Conservation (phyloP, 2,888 invertebrate genomes). For the Drosophila prostipennis region DNA sequence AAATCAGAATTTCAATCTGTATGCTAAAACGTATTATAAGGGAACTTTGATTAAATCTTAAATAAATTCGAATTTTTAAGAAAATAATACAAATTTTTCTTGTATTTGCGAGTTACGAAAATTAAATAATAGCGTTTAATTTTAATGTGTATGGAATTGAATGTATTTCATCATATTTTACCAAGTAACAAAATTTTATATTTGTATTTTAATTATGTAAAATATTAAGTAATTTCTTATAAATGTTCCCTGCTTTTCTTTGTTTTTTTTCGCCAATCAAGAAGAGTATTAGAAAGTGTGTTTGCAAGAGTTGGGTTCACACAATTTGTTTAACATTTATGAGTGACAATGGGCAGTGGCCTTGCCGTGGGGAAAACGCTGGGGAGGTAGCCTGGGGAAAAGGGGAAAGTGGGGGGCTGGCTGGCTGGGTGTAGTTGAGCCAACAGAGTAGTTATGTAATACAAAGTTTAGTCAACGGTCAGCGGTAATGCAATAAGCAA, state of each 20-base stretch:
- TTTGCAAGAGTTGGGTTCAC: not conserved
- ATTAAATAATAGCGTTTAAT: no score
- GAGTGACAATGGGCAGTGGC: constrained; percentile 42
- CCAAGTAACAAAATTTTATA: no score
- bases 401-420: not conserved
- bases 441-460: constrained; percentile 40
- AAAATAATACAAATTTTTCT: no score
- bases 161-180: no score
- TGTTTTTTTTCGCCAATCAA: not conserved
- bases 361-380: constrained; percentile 11
- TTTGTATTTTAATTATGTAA: no score
- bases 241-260: not conserved
- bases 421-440: constrained; percentile 10
- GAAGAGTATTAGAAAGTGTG: constrained; percentile 3
- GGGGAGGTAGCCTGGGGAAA: constrained; percentile 1
- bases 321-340: constrained; percentile 50
- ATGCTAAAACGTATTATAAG: no score
- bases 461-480: constrained; percentile 51
- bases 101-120: no score
- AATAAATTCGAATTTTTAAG: no score
- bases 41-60: no score
- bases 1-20: no score
- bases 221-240: not conserved
- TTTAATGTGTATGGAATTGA: no score
- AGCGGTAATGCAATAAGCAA: constrained; percentile 63